These are phyloP conservation scores for Xiphophorus couchianus DNA, from an alignment of 2,113 vertebrate species.

Conservation along the genomic window DNA sequence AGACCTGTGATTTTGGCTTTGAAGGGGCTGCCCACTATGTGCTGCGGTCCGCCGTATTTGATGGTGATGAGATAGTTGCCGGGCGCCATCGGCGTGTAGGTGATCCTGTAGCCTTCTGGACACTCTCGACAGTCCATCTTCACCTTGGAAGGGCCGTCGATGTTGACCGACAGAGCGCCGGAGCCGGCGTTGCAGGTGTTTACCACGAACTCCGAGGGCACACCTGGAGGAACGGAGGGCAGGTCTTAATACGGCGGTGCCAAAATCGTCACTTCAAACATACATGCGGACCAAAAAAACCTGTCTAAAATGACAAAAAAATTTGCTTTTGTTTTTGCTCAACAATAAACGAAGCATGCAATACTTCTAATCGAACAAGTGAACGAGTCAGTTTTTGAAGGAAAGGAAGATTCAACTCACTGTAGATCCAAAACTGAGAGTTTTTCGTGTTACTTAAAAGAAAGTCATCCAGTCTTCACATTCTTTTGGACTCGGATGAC, in stretches of 20 bases:
- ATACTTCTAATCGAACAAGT: too few species aligned
- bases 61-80: slow-evolving; percentile 98
- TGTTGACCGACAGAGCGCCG: slow-evolving; percentile 90
- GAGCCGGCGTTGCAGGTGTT: slow-evolving; percentile 91
- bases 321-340: too few species aligned
- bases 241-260: background rate
- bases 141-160: slow-evolving; percentile 96
- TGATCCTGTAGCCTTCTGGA: slow-evolving; percentile 91
- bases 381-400: too few species aligned
- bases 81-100: slow-evolving; percentile 95
- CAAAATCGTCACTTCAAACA: too few species aligned
- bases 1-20: slow-evolving; percentile 96
- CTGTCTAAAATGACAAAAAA: too few species aligned
- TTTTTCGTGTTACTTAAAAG: too few species aligned
- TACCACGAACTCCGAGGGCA: slow-evolving; percentile 90
- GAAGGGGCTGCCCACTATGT: slow-evolving; percentile 97
- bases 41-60: slow-evolving; percentile 94
- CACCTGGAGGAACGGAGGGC: slow-evolving; percentile 74
- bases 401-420: too few species aligned
- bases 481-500: too few species aligned
- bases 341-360: too few species aligned
- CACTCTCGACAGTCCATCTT: slow-evolving; percentile 95
- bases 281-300: too few species aligned
- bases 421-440: too few species aligned
- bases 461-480: too few species aligned